These are phyloP conservation scores for Pristis pectinata DNA, from an alignment of 2,797 vertebrate genomes.

Conservation along the genomic window DNA sequence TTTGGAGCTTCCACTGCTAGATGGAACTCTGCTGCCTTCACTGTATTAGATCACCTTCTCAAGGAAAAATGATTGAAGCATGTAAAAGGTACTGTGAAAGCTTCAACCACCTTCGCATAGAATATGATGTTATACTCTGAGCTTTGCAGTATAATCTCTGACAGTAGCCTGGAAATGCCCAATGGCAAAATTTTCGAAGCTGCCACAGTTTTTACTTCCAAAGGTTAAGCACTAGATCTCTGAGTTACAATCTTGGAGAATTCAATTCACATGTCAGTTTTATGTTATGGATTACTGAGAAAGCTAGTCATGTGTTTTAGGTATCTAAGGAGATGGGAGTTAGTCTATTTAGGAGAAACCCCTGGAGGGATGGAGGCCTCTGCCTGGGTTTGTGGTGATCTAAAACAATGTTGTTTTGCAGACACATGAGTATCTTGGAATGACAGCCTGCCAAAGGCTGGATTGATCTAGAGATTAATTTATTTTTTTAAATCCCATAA, in stretches of 20 bases:
- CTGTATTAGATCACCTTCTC: background rate
- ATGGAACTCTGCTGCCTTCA: background rate
- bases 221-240: background rate
- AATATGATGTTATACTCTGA: background rate
- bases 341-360: background rate
- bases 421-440: background rate
- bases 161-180: background rate
- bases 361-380: background rate
- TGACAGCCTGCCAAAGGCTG: background rate
- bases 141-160: slow-evolving; percentile 1
- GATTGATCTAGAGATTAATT: background rate
- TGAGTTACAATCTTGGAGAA: background rate
- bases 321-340: background rate
- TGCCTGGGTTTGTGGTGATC: background rate
- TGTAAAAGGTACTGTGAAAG: slow-evolving; percentile 3
- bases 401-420: background rate
- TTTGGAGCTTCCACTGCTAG: background rate
- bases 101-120: slow-evolving; percentile 18
- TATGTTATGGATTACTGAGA: background rate
- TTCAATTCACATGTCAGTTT: background rate
- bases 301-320: background rate
- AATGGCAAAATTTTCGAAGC: slow-evolving; percentile 6
- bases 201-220: background rate
- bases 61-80: slow-evolving; percentile 9
- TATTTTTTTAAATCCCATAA: background rate